phyloP scores from a whole-genome alignment of 2,797 vertebrate species.

The Labeo calbasu region DNA sequence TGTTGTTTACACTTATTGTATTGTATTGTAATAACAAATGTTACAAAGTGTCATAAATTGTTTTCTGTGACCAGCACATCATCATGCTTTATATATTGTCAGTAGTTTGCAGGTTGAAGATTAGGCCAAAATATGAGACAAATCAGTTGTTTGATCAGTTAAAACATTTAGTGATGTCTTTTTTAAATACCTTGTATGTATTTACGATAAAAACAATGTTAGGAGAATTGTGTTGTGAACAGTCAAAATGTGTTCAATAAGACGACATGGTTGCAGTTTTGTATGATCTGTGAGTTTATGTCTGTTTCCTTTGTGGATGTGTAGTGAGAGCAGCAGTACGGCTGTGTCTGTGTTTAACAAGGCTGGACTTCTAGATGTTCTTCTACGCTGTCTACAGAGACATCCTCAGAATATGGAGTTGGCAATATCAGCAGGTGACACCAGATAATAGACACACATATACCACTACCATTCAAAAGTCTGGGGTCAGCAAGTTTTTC shows the following conservation, averaged over 20 bases:
- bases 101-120: neutral
- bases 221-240: neutral
- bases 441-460: neutral
- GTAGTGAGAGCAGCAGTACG: slow-evolving; percentile 90
- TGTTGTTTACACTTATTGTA: neutral
- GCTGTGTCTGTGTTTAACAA: slow-evolving; percentile 92
- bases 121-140: neutral
- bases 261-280: neutral
- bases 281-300: neutral
- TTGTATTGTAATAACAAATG: neutral
- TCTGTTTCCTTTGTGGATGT: slow-evolving; percentile 1
- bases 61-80: neutral
- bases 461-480: neutral
- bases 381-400: slow-evolving; percentile 87
- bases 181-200: neutral
- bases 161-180: neutral
- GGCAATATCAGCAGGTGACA: slow-evolving; percentile 90
- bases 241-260: neutral
- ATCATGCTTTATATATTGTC: neutral
- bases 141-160: neutral
- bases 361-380: slow-evolving; percentile 85
- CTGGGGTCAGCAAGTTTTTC: neutral
- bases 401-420: slow-evolving; percentile 87
- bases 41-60: neutral
- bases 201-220: neutral